These are phyloP conservation scores for Diplazon laetatorius DNA, from an alignment of 2,888 invertebrate genomes.

Conservation along the genomic window DNA sequence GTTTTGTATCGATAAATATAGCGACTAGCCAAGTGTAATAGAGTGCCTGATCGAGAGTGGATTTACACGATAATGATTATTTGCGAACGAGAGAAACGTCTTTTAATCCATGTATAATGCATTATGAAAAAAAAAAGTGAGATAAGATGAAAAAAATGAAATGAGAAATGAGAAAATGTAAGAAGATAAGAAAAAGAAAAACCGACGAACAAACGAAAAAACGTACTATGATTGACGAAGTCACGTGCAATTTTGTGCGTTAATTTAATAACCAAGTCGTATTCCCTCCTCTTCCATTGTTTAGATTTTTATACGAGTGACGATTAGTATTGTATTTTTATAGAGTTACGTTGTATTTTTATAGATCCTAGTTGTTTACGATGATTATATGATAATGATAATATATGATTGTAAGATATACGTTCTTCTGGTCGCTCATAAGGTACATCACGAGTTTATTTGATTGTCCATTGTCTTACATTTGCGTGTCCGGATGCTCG, in stretches of 20 bases:
- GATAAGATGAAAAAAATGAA: slow-evolving; percentile 59
- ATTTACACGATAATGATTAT: slow-evolving; percentile 69
- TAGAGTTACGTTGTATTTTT: slow-evolving; percentile 78
- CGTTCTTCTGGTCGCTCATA: slow-evolving; percentile 65
- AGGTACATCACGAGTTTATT: slow-evolving; percentile 71
- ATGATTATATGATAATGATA: slow-evolving; percentile 21
- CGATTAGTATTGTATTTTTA: slow-evolving; percentile 80
- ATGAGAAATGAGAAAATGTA: slow-evolving; percentile 3
- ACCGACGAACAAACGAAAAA: slow-evolving; percentile 39
- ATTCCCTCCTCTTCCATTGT: slow-evolving; percentile 72
- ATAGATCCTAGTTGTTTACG: slow-evolving; percentile 74
- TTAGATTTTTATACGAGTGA: slow-evolving; percentile 79
- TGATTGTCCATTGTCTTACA: slow-evolving; percentile 65
- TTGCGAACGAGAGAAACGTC: slow-evolving; percentile 32
- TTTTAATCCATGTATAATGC: slow-evolving; percentile 41
- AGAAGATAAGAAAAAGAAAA: slow-evolving; percentile 11
- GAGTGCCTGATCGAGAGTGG: slow-evolving; percentile 81
- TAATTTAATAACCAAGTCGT: slow-evolving; percentile 46
- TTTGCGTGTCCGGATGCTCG: slow-evolving; percentile 47
- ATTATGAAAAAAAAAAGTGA: slow-evolving; percentile 61
- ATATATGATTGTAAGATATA: slow-evolving; percentile 67
- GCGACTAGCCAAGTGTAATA: slow-evolving; percentile 79
- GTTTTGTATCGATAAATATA: slow-evolving; percentile 74
- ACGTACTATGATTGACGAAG: slow-evolving; percentile 49
- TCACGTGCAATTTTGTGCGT: slow-evolving; percentile 30